A percentile compares a stretch with the other conserved stretches of the same genome.
These are phyloP conservation scores for Andrena bicolor DNA, from an alignment of 2,888 invertebrate genomes.

Conservation along the genomic window DNA sequence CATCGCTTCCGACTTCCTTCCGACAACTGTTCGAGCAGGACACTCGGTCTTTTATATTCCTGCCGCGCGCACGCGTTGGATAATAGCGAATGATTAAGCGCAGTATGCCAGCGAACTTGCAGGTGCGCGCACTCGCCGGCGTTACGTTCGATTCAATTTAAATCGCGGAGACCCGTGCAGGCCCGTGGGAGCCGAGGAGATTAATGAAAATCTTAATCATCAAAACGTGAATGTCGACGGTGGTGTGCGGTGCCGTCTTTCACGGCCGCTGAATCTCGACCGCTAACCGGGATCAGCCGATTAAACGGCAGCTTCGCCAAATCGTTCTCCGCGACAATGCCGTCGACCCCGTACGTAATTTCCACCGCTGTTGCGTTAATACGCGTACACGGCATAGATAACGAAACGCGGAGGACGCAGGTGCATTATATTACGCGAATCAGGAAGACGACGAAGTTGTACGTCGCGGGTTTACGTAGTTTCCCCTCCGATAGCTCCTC, in stretches of 20 bases:
- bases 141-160: not conserved
- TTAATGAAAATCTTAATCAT: conserved; percentile 63
- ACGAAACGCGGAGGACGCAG: not conserved
- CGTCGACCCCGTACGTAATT: conserved; percentile 23
- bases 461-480: conserved; percentile 21
- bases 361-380: conserved; percentile 40
- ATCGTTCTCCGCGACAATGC: conserved; percentile 49
- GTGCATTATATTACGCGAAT: conserved; percentile 25
- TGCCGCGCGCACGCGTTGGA: not conserved
- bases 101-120: not conserved
- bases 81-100: conserved; percentile 38
- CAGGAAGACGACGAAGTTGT: not conserved
- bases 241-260: conserved; percentile 25
- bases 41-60: conserved; percentile 19
- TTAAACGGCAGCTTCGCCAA: conserved; percentile 44
- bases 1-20: not conserved
- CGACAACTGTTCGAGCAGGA: not conserved
- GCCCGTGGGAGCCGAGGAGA: conserved; percentile 13
- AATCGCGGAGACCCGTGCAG: not conserved
- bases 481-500: not conserved
- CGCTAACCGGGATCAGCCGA: conserved; percentile 49
- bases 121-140: not conserved
- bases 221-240: conserved; percentile 11
- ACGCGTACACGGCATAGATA: conserved; percentile 23
- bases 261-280: conserved; percentile 6